Base-by-base conservation (phyloP, 2,113 vertebrate genomes). In the crab-eating macaque (Macaca fascicularis) region DNA sequence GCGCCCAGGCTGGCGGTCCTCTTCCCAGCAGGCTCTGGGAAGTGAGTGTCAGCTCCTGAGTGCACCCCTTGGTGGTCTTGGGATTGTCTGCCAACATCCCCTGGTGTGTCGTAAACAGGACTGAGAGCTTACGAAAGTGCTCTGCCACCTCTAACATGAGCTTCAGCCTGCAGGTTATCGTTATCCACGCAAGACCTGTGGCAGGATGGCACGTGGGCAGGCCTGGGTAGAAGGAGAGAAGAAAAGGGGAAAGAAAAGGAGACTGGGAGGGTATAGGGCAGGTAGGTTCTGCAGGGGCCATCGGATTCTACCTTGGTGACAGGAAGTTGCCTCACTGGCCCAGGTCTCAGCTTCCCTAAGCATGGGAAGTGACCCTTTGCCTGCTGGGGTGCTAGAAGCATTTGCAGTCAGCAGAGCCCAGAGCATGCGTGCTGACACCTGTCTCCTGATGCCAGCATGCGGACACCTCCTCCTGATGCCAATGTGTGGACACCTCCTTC, bases 371-470 rank as follows among this genome's bases (percentile, higher is more conserved):
- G 16, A 17, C 32, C 32, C 14, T 1, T n/a, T 8, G 19, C n/a
- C 30, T 4, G 0, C 45, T 22, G 86, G 9, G 16, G 4, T 5
- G 7, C 7, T 61, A 23, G 48, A 81, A 45, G 25, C 74, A 30
- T 14, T 22, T 38, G 10, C 4, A 10, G 72, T 17, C 14, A 3
- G 40, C 3, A 27, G 57, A 50, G 1, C 9, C 4, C 40, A 45
- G 12, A 35, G 40, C 0, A 2, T 4, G 3, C 7, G 5, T 59
- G 38, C 8, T 0, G 14, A 17, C 67, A 0, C 5, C 3, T 30
- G 22, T 22, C 50, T 45, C 40, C 25, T 0, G 12, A 75, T 27
- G 74, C 23, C 13, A 7, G 6, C 27, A 8, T 23, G 38, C 0
- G 4, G 8, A 19, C n/a, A 27, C 59, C 59, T 61, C 59, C 20